Evolutionary conservation across 2,888 invertebrate genomes (phyloP).

Genomic region (Agrochola lota): DNA sequence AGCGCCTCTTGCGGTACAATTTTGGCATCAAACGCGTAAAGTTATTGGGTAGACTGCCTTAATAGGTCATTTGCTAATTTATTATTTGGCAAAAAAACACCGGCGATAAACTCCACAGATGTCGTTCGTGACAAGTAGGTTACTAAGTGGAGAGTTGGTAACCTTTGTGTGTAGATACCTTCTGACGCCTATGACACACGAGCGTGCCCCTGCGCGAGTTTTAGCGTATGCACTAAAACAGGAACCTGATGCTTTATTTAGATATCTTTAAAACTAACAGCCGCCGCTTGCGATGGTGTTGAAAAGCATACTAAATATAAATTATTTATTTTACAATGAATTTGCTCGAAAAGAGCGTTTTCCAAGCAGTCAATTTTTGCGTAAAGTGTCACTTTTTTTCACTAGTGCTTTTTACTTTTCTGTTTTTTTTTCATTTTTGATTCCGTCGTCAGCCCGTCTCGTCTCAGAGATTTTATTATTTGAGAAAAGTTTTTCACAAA

Average conservation of each 20-base stretch:
- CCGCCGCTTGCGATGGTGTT: not conserved
- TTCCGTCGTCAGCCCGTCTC: too few relatives aligned
- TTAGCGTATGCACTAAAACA: not conserved
- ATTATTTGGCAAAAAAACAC: not conserved
- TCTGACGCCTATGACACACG: not conserved
- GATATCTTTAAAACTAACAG: not conserved
- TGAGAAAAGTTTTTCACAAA: too few relatives aligned
- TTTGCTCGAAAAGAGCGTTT: too few relatives aligned
- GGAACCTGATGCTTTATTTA: not conserved
- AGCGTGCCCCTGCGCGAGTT: not conserved
- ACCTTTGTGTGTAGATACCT: not conserved
- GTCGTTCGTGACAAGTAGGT: not conserved
- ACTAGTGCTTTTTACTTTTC: too few relatives aligned
- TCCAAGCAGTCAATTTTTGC: too few relatives aligned
- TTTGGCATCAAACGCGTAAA: not conserved
- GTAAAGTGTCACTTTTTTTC: too few relatives aligned
- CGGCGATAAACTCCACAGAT: not conserved
- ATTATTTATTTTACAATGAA: conserved; percentile 10
- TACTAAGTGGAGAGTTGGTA: not conserved
- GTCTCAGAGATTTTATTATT: too few relatives aligned
- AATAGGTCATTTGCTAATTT: not conserved
- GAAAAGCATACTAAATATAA: not conserved
- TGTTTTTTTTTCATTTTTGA: too few relatives aligned
- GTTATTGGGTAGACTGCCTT: too few relatives aligned
- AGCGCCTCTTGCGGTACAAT: not conserved